Percentiles rank a stretch among this genome's conserved stretches.
phyloP scores from a whole-genome alignment of 2,797 vertebrate genomes.

The Fistularia tabacaria region DNA sequence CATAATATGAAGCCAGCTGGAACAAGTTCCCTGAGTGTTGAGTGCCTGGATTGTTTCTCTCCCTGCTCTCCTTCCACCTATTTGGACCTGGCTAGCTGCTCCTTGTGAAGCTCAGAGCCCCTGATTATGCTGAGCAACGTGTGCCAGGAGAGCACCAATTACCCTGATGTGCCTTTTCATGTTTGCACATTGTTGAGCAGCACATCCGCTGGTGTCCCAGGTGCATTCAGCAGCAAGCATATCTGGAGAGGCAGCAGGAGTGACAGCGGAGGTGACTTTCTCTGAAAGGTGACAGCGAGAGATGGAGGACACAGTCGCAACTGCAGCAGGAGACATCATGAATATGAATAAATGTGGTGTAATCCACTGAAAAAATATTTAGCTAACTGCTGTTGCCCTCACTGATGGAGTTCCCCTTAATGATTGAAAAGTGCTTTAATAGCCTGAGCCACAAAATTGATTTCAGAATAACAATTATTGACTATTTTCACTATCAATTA shows the following conservation, averaged over 20 bases:
- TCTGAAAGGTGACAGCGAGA: constrained; percentile 12
- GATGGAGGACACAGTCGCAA: constrained; percentile 14
- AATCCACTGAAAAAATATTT: background rate
- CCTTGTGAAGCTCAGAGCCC: constrained; percentile 22
- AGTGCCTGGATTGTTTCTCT: constrained; percentile 32
- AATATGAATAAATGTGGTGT: constrained; percentile 25
- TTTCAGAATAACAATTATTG: background rate
- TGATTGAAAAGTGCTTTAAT: background rate
- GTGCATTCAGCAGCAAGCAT: constrained; percentile 14
- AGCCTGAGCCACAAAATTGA: background rate
- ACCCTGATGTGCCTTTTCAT: constrained; percentile 61
- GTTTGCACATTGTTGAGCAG: constrained; percentile 60
- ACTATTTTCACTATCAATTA: background rate
- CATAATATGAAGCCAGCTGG: constrained; percentile 44
- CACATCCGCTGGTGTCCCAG: constrained; percentile 32
- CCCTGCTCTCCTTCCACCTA: constrained; percentile 14
- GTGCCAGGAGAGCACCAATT: constrained; percentile 59
- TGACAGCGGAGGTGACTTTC: constrained; percentile 44
- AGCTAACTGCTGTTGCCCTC: background rate
- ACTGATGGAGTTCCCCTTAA: background rate
- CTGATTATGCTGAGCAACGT: constrained; percentile 57
- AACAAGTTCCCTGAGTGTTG: constrained; percentile 44
- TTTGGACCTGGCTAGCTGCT: constrained; percentile 34
- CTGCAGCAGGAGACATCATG: constrained; percentile 24
- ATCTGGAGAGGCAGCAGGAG: constrained; percentile 15